Conservation (phyloP, 92 coral and sea anemone species). For the Epizoanthus fatuus region DNA sequence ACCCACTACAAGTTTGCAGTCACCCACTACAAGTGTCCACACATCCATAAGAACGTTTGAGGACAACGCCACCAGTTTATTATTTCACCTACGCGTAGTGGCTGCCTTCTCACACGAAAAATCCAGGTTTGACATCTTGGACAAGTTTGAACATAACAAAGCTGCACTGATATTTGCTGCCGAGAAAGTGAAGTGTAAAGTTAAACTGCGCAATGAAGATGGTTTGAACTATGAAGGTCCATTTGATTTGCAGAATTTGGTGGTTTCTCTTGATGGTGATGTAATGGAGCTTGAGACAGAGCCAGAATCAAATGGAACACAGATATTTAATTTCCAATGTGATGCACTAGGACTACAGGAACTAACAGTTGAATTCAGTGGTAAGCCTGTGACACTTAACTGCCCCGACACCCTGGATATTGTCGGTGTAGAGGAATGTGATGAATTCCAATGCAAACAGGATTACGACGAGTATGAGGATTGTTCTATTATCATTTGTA, state of each 20-base stretch:
- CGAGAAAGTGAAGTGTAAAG: neutral
- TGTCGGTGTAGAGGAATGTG: constrained; percentile 24
- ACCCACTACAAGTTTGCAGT: neutral
- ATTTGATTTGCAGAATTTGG: neutral
- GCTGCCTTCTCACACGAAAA: constrained; percentile 4
- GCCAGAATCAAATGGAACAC: neutral
- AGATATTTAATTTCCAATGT: neutral
- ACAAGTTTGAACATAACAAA: neutral
- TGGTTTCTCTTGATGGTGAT: neutral
- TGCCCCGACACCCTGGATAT: constrained; percentile 1
- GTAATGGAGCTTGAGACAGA: neutral
- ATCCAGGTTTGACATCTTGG: constrained; percentile 10
- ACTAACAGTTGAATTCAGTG: neutral
- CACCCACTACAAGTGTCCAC: neutral
- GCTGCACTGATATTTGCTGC: constrained; percentile 4
- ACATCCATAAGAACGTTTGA: neutral
- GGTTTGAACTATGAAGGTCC: constrained; percentile 4
- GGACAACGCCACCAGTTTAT: neutral
- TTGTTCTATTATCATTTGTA: neutral
- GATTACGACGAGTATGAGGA: neutral
- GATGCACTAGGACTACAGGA: neutral
- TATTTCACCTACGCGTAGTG: constrained; percentile 8
- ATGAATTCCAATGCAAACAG: neutral
- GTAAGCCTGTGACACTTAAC: neutral
- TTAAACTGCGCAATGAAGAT: constrained; percentile 17